Percentiles rank a stretch among this genome's conserved stretches.
Evolutionary conservation across 1,140 invertebrate species (phyloP).

Genomic region (Diploscapter pachys): DNA sequence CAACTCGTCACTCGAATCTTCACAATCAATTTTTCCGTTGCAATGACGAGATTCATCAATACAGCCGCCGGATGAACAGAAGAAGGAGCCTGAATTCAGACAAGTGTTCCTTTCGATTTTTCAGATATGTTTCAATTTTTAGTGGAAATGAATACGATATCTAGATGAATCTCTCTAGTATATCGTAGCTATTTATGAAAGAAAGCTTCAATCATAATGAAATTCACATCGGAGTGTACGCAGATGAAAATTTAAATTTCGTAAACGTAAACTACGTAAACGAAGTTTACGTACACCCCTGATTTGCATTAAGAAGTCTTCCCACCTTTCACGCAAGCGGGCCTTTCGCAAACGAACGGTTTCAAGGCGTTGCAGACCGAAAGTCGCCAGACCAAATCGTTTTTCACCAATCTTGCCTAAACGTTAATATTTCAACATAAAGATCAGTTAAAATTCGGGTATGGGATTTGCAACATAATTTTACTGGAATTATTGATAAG

Average conservation of each 20-base stretch:
- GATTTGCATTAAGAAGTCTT: background rate
- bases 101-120: background rate
- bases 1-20: conserved; percentile 62
- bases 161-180: too few relatives aligned
- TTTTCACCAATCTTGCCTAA: conserved; percentile 21
- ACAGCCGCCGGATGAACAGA: conserved; percentile 62
- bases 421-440: too few relatives aligned
- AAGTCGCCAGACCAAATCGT: conserved; percentile 42
- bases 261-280: too few relatives aligned
- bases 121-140: conserved; percentile 16
- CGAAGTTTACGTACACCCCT: too few relatives aligned
- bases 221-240: too few relatives aligned
- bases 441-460: too few relatives aligned
- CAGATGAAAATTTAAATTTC: too few relatives aligned
- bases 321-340: conserved; percentile 82
- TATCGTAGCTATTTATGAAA: too few relatives aligned
- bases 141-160: background rate
- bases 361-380: conserved; percentile 78
- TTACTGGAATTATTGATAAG: too few relatives aligned
- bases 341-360: conserved; percentile 85
- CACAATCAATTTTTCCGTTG: conserved; percentile 62
- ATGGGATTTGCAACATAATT: too few relatives aligned
- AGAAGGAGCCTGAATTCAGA: conserved; percentile 59
- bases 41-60: conserved; percentile 61
- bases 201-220: too few relatives aligned